Conservation (phyloP, 2,113 vertebrate genomes). For the Rissa tridactyla region DNA sequence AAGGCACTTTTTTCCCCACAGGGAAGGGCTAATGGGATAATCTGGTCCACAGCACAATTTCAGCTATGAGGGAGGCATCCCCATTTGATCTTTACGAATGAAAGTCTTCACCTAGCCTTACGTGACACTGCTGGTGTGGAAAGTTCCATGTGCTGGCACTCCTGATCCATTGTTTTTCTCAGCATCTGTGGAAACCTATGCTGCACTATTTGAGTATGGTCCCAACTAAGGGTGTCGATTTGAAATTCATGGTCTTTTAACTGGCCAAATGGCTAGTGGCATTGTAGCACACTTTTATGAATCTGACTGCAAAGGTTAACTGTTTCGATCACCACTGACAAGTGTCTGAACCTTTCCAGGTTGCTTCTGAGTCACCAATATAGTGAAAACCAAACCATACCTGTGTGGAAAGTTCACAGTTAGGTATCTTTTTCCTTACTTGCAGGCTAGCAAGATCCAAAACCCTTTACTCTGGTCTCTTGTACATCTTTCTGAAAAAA, state of each 20-base stretch:
- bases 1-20: background rate
- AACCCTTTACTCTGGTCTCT: background rate
- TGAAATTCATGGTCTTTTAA: background rate
- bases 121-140: background rate
- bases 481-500: background rate
- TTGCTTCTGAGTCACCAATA: background rate
- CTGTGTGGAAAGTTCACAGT: background rate
- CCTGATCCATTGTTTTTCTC: background rate
- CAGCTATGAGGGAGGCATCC: background rate
- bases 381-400: background rate
- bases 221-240: rapidly evolving
- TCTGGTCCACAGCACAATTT: background rate
- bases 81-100: background rate
- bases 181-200: background rate
- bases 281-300: background rate
- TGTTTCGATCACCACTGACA: background rate
- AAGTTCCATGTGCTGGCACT: background rate
- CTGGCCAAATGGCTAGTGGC: background rate
- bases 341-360: background rate
- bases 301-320: background rate
- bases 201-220: background rate
- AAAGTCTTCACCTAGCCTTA: background rate
- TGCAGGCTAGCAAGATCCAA: background rate
- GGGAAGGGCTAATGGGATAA: constrained; percentile 41
- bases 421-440: background rate